Base-by-base conservation (phyloP, 2,888 invertebrate species). In the Melikaiella ostensackeni region DNA sequence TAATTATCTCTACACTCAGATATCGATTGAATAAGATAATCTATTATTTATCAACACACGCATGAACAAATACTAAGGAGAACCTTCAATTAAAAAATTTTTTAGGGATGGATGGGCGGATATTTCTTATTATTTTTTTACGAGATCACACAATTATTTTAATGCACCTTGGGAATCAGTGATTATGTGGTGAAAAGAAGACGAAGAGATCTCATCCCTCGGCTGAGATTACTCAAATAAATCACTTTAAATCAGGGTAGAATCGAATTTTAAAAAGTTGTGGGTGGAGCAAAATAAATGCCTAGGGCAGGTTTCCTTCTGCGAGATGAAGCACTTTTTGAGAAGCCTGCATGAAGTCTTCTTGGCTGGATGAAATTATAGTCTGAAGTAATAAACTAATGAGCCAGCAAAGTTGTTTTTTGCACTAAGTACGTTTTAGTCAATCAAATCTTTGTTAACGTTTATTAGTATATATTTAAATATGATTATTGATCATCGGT, bases 71-170 rank as follows among this genome's bases (percentile, higher is more conserved):
- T 21, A 21, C 21, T 19, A 66, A 66, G 24, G n/a, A 27, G 2
- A 24, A 19, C 13, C n/a, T 50, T 50, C 30, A 13, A n/a, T 33
- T 66, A 7, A 19, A 7, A 21, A 16, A 27, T 16, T 66, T 30
- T 9, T 46, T 46, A 24, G n/a, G 30, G 30, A 19, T 46, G 70
- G 46, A n/a, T 70, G 50, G 70, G 70, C 70, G 70, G 50, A 50
- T 70, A 50, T 55, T 70, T 70, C 30, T 64, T 38, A 38, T 63
- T 63, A n/a, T 16, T 70, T 50, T 64, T 64, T 16, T 70, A 9
- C 50, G 30, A n/a, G n/a, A 70, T 50, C 50, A 55, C 21, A 70
- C 50, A 70, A 50, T 70, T 30, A 70, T 70, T 50, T 66, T 66
- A 46, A 66, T 66, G 50, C 19, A 70, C 50, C 6, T n/a, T 42